These are phyloP conservation scores for Oegoconia quadripuncta DNA, from an alignment of 2,888 invertebrate genomes.

Conservation along the genomic window DNA sequence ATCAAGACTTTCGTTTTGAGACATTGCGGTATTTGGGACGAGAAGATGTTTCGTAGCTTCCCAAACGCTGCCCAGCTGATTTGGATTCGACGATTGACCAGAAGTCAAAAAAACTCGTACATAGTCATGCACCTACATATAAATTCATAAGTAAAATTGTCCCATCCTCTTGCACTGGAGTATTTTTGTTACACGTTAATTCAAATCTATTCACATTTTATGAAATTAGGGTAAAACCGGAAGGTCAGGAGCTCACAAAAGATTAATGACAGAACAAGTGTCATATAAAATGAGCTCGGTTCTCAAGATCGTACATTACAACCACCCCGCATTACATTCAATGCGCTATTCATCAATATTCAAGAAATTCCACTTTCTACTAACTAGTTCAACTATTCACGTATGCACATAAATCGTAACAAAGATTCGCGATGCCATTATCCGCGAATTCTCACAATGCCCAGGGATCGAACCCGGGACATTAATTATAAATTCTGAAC, in stretches of 20 bases:
- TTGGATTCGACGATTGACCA: no score
- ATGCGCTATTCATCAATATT: constrained; percentile 62
- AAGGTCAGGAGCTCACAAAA: constrained; percentile 53
- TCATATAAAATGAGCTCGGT: constrained; percentile 35
- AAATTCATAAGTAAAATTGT: no score
- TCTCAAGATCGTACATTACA: constrained; percentile 47
- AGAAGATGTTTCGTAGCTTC: no score
- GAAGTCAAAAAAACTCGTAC: no score
- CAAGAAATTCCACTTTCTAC: constrained; percentile 71
- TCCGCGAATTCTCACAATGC: constrained; percentile 63
- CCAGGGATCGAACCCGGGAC: constrained; percentile 41
- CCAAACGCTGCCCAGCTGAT: no score
- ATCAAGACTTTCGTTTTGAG: no score
- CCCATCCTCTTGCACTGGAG: no score
- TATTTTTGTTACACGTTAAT: no score
- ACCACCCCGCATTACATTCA: constrained; percentile 11
- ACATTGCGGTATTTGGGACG: no score
- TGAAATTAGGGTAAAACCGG: constrained; percentile 16
- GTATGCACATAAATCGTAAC: constrained; percentile 50
- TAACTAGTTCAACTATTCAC: constrained; percentile 48
- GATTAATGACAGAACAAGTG: constrained; percentile 62
- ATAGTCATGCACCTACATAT: no score
- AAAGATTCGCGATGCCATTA: constrained; percentile 54
- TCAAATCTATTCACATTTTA: no score
- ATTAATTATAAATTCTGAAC: constrained; percentile 75